A percentile compares a stretch with the other conserved stretches of the same genome.
Conservation (phyloP, 2,113 vertebrate genomes). For the Eublepharis macularius region DNA sequence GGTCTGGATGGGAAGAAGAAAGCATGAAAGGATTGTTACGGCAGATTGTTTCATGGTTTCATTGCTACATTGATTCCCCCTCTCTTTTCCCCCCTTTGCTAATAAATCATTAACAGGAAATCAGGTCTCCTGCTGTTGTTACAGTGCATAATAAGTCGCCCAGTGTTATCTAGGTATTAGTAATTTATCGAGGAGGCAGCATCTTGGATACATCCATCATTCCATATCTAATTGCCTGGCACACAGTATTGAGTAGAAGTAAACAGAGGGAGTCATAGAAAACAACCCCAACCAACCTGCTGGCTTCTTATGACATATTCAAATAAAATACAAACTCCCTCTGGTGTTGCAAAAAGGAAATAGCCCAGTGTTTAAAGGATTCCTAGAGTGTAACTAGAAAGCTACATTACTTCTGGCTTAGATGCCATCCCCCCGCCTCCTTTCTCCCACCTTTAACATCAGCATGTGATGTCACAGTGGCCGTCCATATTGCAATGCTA, state of each 20-base stretch:
- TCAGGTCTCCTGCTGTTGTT: slow-evolving; percentile 54
- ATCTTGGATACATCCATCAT: slow-evolving; percentile 57
- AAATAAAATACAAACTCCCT: slow-evolving; percentile 41
- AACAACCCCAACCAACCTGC: slow-evolving; percentile 45
- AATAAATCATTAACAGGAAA: slow-evolving; percentile 60
- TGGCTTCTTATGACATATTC: slow-evolving; percentile 45
- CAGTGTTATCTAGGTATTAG: slow-evolving; percentile 64
- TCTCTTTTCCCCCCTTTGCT: slow-evolving; percentile 8
- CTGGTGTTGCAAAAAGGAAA: slow-evolving; percentile 51
- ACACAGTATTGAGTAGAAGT: slow-evolving; percentile 59
- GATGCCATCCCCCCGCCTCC: too few relatives aligned
- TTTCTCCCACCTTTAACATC: too few relatives aligned
- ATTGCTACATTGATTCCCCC: slow-evolving; percentile 45
- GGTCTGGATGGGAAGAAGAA: slow-evolving; percentile 18
- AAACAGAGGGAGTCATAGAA: slow-evolving; percentile 55
- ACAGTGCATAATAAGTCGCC: slow-evolving; percentile 58
- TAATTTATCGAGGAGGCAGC: slow-evolving; percentile 65
- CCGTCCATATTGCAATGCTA: too few relatives aligned
- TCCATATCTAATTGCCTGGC: slow-evolving; percentile 69
- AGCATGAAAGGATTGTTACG: slow-evolving; percentile 24
- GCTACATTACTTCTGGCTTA: neutral
- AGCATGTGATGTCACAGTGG: too few relatives aligned
- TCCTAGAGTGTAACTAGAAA: slow-evolving; percentile 33
- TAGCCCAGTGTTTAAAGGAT: slow-evolving; percentile 46
- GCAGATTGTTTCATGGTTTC: slow-evolving; percentile 48